phyloP scores from a whole-genome alignment of 1,140 invertebrate genomes.

The Anastatus disparis region DNA sequence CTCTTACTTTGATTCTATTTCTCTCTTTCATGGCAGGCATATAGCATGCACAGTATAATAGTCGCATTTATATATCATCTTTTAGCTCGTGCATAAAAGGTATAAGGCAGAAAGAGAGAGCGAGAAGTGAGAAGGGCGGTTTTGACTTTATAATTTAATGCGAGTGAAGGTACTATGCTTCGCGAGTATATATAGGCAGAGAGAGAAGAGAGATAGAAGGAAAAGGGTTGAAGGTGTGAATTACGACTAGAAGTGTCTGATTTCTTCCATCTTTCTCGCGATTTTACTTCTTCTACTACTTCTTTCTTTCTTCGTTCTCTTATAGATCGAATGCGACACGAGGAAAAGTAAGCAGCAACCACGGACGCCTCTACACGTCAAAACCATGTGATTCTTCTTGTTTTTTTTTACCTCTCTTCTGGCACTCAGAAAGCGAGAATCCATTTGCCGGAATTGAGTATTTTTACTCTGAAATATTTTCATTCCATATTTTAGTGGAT shows the following conservation, averaged over 20 bases:
- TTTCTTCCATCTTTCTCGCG: constrained; percentile 37
- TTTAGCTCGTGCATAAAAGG: too few species aligned
- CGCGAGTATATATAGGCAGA: too few species aligned
- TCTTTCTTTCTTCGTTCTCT: not conserved
- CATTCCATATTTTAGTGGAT: not conserved
- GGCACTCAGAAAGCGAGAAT: not conserved
- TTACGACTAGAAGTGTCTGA: constrained; percentile 56
- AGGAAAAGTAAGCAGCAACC: not conserved
- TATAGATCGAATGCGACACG: not conserved
- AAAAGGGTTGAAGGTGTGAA: constrained; percentile 53
- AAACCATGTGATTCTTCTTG: constrained; percentile 1
- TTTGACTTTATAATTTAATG: constrained; percentile 66
- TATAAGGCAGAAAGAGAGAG: too few species aligned
- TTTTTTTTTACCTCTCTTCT: not conserved
- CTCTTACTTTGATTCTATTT: not conserved
- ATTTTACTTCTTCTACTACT: too few species aligned
- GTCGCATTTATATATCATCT: constrained; percentile 65
- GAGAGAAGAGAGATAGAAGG: too few species aligned
- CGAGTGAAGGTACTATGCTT: constrained; percentile 34
- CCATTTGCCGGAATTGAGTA: constrained; percentile 8
- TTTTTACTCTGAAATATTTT: not conserved
- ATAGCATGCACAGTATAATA: constrained; percentile 60
- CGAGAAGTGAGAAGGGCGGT: constrained; percentile 40
- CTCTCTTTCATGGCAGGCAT: constrained; percentile 12
- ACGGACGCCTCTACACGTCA: not conserved